A percentile compares a stretch with the other conserved stretches of the same genome.
These are phyloP conservation scores for Stenodema calcarata DNA, from an alignment of 2,888 invertebrate species.

Conservation along the genomic window DNA sequence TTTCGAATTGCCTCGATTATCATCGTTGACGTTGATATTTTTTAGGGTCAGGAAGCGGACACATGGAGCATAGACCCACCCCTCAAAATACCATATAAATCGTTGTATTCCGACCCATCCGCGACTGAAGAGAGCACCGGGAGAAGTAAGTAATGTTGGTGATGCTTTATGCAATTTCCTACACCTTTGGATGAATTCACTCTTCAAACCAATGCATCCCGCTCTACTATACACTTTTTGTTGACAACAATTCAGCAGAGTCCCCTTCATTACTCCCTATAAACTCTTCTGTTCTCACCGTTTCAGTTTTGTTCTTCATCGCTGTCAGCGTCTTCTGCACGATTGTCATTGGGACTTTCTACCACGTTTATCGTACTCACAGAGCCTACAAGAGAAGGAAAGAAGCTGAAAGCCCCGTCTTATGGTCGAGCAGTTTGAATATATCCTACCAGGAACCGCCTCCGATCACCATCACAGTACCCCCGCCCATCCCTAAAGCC, in stretches of 20 bases:
- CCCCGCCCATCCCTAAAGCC: constrained; percentile 50
- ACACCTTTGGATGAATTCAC: no score
- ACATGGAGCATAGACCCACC: constrained; percentile 88
- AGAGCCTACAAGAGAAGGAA: constrained; percentile 74
- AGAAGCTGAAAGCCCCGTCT: constrained; percentile 77
- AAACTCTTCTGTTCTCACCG: neutral
- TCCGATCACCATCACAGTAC: constrained; percentile 45
- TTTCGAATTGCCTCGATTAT: neutral
- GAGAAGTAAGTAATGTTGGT: constrained; percentile 59
- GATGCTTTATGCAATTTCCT: no score
- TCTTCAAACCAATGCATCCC: no score
- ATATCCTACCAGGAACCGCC: constrained; percentile 51
- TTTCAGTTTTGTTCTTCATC: constrained; percentile 77
- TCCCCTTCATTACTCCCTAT: no score
- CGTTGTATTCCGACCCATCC: constrained; percentile 75
- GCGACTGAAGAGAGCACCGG: constrained; percentile 79
- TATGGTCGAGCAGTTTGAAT: constrained; percentile 65
- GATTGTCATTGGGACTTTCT: constrained; percentile 71
- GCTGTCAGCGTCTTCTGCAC: constrained; percentile 77
- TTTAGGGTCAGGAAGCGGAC: constrained; percentile 73
- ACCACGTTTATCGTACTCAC: constrained; percentile 79
- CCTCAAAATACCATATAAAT: constrained; percentile 75
- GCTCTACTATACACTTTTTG: no score
- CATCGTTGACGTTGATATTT: constrained; percentile 51
- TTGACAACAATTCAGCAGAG: no score